These are phyloP conservation scores for Siniperca obscura DNA, from an alignment of 2,797 vertebrate species.

Conservation along the genomic window DNA sequence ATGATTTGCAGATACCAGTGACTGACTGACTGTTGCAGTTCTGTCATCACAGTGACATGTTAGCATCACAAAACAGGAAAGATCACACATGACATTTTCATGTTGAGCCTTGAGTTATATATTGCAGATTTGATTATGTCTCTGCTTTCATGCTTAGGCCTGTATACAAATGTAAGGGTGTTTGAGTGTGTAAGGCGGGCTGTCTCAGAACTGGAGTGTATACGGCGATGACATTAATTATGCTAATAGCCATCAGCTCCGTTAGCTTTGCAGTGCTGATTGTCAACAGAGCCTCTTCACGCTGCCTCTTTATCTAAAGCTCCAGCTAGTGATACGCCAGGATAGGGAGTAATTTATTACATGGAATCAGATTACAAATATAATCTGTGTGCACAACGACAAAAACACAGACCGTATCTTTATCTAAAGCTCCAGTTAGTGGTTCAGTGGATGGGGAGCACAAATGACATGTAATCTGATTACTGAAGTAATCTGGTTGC, in stretches of 20 bases:
- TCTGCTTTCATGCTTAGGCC: slow-evolving; percentile 24
- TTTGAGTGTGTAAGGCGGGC: slow-evolving; percentile 15
- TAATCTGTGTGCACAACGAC: slow-evolving; percentile 31
- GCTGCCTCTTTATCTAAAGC: slow-evolving; percentile 67
- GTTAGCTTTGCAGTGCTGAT: slow-evolving; percentile 53
- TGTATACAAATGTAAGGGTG: slow-evolving; percentile 17
- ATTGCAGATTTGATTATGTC: slow-evolving; percentile 29
- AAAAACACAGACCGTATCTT: slow-evolving; percentile 18
- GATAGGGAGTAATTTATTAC: slow-evolving; percentile 64
- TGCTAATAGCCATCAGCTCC: slow-evolving; percentile 71
- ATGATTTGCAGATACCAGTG: slow-evolving; percentile 26
- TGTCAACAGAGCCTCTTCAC: slow-evolving; percentile 48
- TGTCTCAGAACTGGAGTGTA: slow-evolving; percentile 61
- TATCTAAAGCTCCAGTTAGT: slow-evolving; percentile 57
- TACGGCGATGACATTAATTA: slow-evolving; percentile 72
- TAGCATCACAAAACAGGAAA: slow-evolving; percentile 7
- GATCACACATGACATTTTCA: slow-evolving; percentile 19
- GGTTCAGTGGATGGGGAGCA: slow-evolving; percentile 29
- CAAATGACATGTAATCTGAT: slow-evolving; percentile 61
- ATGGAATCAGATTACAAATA: slow-evolving; percentile 66
- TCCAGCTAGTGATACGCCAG: slow-evolving; percentile 37
- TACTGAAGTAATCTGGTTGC: slow-evolving; percentile 43
- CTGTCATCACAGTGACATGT: slow-evolving; percentile 16
- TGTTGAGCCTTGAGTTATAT: slow-evolving; percentile 10
- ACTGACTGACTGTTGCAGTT: slow-evolving; percentile 12